Conservation (phyloP, 2,797 vertebrate species). For the Heliangelus exortis region DNA sequence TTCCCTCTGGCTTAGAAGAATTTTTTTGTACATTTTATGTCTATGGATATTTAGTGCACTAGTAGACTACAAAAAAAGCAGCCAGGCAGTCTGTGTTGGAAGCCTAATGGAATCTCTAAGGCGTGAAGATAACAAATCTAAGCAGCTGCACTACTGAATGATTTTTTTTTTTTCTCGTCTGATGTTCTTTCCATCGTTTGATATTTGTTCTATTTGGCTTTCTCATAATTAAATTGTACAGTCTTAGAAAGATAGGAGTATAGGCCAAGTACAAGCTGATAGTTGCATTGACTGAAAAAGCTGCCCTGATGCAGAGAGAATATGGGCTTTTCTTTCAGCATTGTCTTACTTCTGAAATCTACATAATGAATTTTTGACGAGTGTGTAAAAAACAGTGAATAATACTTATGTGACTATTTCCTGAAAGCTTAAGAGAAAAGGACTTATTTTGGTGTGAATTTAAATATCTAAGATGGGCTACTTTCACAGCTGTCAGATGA, state of each 20-base stretch:
- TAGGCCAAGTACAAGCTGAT: background rate
- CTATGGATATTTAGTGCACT: background rate
- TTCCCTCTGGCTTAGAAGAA: background rate
- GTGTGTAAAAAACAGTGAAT: background rate
- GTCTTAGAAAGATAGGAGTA: background rate
- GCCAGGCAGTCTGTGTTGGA: background rate
- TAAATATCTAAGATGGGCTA: background rate
- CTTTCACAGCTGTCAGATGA: background rate
- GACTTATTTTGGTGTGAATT: background rate
- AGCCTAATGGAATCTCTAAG: constrained; percentile 22
- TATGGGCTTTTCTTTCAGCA: background rate
- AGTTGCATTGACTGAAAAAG: background rate
- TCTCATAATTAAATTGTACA: background rate
- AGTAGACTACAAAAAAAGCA: background rate
- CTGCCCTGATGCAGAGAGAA: background rate
- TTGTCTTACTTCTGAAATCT: background rate
- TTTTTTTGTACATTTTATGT: background rate
- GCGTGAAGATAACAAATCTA: constrained; percentile 15
- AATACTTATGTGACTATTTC: background rate
- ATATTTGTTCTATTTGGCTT: background rate
- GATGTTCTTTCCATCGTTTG: background rate
- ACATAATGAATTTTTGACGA: background rate
- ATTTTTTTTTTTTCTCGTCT: constrained; percentile 16
- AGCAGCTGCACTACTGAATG: background rate
- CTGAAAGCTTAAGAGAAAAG: background rate